Evolutionary conservation across 2,888 invertebrate species (phyloP).

Genomic region (Spisula solida): DNA sequence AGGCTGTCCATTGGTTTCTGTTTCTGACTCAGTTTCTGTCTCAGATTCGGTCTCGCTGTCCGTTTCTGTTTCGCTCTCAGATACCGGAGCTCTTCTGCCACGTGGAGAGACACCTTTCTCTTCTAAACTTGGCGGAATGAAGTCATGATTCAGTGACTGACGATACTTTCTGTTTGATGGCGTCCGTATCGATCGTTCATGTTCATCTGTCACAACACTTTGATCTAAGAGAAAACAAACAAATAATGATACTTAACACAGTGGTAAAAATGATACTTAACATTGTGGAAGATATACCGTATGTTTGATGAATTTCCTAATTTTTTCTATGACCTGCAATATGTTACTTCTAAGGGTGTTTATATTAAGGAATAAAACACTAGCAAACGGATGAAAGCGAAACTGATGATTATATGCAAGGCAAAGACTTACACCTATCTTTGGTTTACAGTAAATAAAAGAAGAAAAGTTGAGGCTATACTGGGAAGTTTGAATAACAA

Average conservation of each 20-base stretch:
- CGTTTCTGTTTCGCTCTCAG: conserved; percentile 64
- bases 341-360: too few species aligned
- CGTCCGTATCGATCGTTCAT: conserved; percentile 75
- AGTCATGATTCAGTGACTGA: conserved; percentile 69
- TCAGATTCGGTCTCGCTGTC: conserved; percentile 73
- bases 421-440: too few species aligned
- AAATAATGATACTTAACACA: background rate
- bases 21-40: conserved; percentile 68
- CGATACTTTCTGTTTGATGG: conserved; percentile 62
- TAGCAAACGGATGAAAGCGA: too few species aligned
- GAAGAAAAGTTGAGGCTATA: too few species aligned
- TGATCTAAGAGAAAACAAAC: conserved; percentile 69
- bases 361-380: too few species aligned
- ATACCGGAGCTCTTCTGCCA: conserved; percentile 47
- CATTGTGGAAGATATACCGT: too few species aligned
- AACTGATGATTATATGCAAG: too few species aligned
- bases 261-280: too few species aligned
- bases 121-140: conserved; percentile 68
- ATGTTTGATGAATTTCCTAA: too few species aligned
- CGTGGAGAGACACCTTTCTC: conserved; percentile 51
- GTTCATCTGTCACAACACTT: conserved; percentile 78
- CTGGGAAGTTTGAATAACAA: too few species aligned
- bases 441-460: too few species aligned
- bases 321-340: too few species aligned
- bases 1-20: conserved; percentile 68